Base-by-base conservation (phyloP, 2,113 vertebrate genomes). In the Corvus cornix region DNA sequence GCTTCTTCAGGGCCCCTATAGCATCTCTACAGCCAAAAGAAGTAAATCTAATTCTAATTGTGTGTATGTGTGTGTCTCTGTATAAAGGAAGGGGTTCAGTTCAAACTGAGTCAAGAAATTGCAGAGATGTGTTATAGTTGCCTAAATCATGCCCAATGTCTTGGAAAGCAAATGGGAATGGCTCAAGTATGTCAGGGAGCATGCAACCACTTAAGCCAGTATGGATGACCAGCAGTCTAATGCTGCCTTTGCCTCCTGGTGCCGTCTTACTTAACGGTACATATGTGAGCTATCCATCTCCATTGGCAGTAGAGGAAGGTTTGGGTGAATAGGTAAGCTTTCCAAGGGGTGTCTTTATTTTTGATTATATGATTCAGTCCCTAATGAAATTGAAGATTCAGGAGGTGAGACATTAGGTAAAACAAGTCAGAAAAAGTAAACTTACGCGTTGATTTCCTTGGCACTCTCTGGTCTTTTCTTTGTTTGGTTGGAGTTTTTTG, bases 401-500 rank as follows among this genome's bases (percentile, higher is more conserved):
- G 4, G 13, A 79, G 4, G 6, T 49, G n/a, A 56, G 49, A 64
- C 33, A 10, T 52, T 28, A 68, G 9, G 16, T 55, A 76, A 83
- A 48, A 18, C 7, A 44, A 49, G 5, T 44, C 28, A 89, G 56
- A 82, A 81, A 59, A 77, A 31, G 33, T 35, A 44, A 79, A 5
- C 1, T 68, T 7, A 21, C 10, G 9, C 11, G 1, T 23, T 70
- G 30, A 68, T 68, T 79, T 82, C 15, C 24, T 84, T 60, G 9
- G 6, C 7, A 48, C 1, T 18, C 39, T 58, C 56, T 0, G 0
- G 2, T 48, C 2, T 33, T 81, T 39, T 66, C 6, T 16, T 55
- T 15, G 2, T 6, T 62, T 41, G 8, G 3, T 19, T 39, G 13
- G 2, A 23, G 23, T 11, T 55, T 31, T 22, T 56, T 46, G 31